These are phyloP conservation scores for Cyprinodon diabolis DNA, from an alignment of 2,797 vertebrate species.

Conservation along the genomic window DNA sequence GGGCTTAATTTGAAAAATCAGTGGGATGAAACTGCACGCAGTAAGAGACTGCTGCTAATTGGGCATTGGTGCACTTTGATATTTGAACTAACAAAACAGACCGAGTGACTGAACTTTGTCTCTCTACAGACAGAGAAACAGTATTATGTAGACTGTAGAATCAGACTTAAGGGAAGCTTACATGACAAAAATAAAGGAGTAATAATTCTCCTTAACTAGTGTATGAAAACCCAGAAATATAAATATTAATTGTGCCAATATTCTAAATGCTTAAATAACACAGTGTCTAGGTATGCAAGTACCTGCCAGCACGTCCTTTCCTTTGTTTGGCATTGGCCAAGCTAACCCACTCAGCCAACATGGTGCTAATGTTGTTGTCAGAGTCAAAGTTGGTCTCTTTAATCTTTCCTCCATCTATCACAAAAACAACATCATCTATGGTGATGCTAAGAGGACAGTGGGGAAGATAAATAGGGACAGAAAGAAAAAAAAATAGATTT, in stretches of 20 bases:
- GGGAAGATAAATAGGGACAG: not conserved
- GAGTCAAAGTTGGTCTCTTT: conserved; percentile 98
- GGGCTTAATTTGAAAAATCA: conserved; percentile 50
- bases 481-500: conserved; percentile 10
- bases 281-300: conserved; percentile 12
- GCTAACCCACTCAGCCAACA: conserved; percentile 98
- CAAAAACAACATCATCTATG: conserved; percentile 95
- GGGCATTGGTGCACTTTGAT: conserved; percentile 54
- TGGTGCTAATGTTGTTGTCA: conserved; percentile 97
- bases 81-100: conserved; percentile 40
- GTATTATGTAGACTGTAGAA: conserved; percentile 8
- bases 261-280: conserved; percentile 21
- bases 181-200: conserved; percentile 16
- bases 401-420: conserved; percentile 97
- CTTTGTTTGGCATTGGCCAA: conserved; percentile 97
- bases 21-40: conserved; percentile 37
- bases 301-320: conserved; percentile 97
- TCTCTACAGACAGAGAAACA: conserved; percentile 27
- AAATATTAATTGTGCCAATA: conserved; percentile 6
- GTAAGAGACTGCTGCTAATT: conserved; percentile 59
- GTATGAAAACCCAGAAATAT: conserved; percentile 10
- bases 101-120: conserved; percentile 16
- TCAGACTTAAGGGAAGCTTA: conserved; percentile 30
- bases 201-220: conserved; percentile 27
- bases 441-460: conserved; percentile 86